phyloP scores from a whole-genome alignment of 23 tunicate species.

The Pegea sp. region DNA sequence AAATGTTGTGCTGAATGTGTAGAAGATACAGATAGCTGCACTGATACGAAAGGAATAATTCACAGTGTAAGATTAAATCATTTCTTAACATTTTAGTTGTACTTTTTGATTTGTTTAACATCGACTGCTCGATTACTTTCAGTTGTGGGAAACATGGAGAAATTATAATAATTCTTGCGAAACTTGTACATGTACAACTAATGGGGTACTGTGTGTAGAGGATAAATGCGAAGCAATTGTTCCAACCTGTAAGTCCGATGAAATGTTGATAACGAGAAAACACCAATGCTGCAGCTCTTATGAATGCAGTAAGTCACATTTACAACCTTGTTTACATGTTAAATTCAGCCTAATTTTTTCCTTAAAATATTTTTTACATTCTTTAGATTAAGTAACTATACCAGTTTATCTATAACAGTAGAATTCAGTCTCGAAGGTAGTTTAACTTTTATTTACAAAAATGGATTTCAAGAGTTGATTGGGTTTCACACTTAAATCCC shows the following conservation, averaged over 20 bases:
- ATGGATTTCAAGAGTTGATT: too few relatives aligned
- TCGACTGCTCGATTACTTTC: background rate
- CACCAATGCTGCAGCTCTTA: conserved; percentile 49
- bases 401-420: too few relatives aligned
- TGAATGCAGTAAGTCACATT: conserved; percentile 49
- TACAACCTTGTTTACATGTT: too few relatives aligned
- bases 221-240: conserved; percentile 15
- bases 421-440: too few relatives aligned
- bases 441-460: too few relatives aligned
- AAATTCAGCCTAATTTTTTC: too few relatives aligned
- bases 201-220: conserved; percentile 36
- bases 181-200: conserved; percentile 33
- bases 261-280: conserved; percentile 23
- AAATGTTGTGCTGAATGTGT: conserved; percentile 67
- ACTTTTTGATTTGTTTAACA: background rate
- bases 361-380: too few relatives aligned
- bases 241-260: conserved; percentile 41
- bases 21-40: conserved; percentile 24
- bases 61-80: conserved; percentile 27
- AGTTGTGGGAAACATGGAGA: conserved; percentile 36
- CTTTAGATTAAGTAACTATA: too few relatives aligned
- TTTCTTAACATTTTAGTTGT: background rate
- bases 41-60: conserved; percentile 13
- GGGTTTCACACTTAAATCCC: too few relatives aligned
- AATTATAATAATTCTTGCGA: conserved; percentile 22